These are phyloP conservation scores for Hyposoter didymator DNA, from an alignment of 2,888 invertebrate genomes.

Conservation along the genomic window DNA sequence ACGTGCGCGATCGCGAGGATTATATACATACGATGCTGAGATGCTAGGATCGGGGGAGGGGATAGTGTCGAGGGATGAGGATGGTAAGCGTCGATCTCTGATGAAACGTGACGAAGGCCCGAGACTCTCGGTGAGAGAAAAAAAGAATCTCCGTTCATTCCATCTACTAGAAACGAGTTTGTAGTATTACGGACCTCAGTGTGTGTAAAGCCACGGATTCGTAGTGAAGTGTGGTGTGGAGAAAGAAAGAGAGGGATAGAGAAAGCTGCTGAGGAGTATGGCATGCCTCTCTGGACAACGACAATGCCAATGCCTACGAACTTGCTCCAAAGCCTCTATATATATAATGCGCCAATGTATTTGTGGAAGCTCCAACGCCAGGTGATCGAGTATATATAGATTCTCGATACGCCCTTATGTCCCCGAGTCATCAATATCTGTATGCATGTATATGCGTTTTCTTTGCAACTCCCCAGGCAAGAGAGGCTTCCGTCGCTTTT, in stretches of 20 bases:
- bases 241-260: conserved; percentile 14
- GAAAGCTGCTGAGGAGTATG: conserved; percentile 69
- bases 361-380: conserved; percentile 3
- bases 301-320: conserved; percentile 72
- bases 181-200: conserved; percentile 19
- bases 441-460: conserved; percentile 7
- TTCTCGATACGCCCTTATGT: conserved; percentile 14
- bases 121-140: neutral
- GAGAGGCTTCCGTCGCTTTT: conserved; percentile 38
- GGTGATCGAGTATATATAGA: conserved; percentile 9
- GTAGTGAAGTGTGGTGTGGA: conserved; percentile 24
- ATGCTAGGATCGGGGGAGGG: neutral
- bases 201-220: conserved; percentile 15
- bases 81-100: conserved; percentile 23
- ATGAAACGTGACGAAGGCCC: conserved; percentile 18
- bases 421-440: conserved; percentile 2
- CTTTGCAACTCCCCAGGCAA: conserved; percentile 17
- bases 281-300: conserved; percentile 78
- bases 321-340: conserved; percentile 67
- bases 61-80: neutral
- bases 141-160: conserved; percentile 34
- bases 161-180: conserved; percentile 14
- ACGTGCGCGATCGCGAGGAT: conserved; percentile 7
- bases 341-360: neutral
- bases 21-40: neutral